Base-by-base conservation (phyloP, 2,797 vertebrate species). In the Xerus rutilus region DNA sequence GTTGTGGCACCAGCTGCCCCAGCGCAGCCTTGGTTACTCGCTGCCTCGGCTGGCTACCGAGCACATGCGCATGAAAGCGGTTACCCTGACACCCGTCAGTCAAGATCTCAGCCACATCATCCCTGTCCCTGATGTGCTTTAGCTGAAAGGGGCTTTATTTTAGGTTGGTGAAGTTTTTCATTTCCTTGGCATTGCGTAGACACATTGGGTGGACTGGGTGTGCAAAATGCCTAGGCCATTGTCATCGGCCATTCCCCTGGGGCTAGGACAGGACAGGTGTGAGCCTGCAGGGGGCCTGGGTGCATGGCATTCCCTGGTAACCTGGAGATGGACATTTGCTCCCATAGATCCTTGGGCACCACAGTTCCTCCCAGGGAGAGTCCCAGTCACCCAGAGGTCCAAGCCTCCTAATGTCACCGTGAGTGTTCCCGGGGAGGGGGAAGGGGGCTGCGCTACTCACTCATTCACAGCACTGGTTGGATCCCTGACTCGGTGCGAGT, bases 281-380 rank as follows among this genome's bases (percentile, higher is more conserved):
- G 14, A 5, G 28, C 45, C 14, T 1, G 5, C 1, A 47, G 35
- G 21, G 20, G 35, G 18, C 12, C 70, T 13, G 13, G 83, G 2
- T 7, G 1, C 18, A 0, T 0, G 4, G 21, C n/a, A 2, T 9
- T 5, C 35, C 21, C 5, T 0, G 1, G 45, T 7, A 23, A 70
- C 43, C 39, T 9, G 32, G 43, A 92, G 67, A 6, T 1, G 1
- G 39, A 32, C 23, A 1, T 21, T 32, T 59, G 64, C 18, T 47
- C 43, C 28, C 43, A 0, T 3, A 45, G 25, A 4, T 6, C 15
- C 12, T 23, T 0, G 1, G 59, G 54, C 1, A 7, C 52, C 35
- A 25, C 12, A 15, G 11, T 4, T 32, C 14, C 35, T 32, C 49
- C 69, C 14, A 13, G 45, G 45, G 73, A 73, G 67, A 43, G 3